Base-by-base conservation (phyloP, 2,888 invertebrate species). In the Urechis unicinctus region DNA sequence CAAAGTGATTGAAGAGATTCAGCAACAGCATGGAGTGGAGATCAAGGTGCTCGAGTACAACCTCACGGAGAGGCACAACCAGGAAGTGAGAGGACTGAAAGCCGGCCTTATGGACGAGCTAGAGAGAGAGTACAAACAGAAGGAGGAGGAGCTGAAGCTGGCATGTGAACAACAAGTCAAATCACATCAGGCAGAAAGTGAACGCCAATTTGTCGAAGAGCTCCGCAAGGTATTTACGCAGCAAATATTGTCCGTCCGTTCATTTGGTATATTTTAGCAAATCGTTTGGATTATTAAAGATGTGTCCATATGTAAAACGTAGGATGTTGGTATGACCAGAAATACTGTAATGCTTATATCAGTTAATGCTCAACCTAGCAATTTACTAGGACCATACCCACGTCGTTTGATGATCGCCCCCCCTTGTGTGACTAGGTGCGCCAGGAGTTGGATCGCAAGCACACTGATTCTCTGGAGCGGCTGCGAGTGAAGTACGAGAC, bases 201-300 rank as follows among this genome's bases (percentile, higher is more conserved):
- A 74, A 49, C 60, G 63, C 28, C 64, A 66, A 41, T 74, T 73
- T 60, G 66, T 71, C 26, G 65, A 68, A 52, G 68, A 70, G 25
- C 56, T 72, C 44, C 68, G 65, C 52, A 69, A 70, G 58, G 67
- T 70, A 25, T 59, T 64, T 36, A n/a, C n/a, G n/a, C n/a, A n/a
- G n/a, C n/a, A n/a, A n/a, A n/a, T n/a, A n/a, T n/a, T n/a, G n/a
- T n/a, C n/a, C n/a, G n/a, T n/a, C n/a, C n/a, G n/a, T n/a, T n/a
- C n/a, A n/a, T n/a, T n/a, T n/a, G n/a, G n/a, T n/a, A n/a, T n/a
- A n/a, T n/a, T n/a, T n/a, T n/a, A n/a, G n/a, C n/a, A n/a, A n/a
- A n/a, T n/a, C n/a, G n/a, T n/a, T n/a, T n/a, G n/a, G n/a, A n/a
- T n/a, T n/a, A n/a, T n/a, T n/a, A n/a, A n/a, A n/a, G n/a, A n/a